Conservation (phyloP, 2,797 vertebrate genomes). For the Halcyon badia region DNA sequence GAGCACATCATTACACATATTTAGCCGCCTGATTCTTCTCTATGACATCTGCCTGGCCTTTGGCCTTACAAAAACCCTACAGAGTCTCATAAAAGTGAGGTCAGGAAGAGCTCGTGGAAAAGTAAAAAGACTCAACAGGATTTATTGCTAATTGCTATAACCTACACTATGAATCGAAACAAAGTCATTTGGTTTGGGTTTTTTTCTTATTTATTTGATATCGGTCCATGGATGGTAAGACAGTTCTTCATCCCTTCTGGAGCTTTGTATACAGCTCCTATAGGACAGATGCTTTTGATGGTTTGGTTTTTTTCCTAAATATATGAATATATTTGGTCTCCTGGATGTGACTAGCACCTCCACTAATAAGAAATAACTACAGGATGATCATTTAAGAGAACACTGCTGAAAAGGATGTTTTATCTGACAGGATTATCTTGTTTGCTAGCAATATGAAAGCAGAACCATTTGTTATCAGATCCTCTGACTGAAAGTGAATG, state of each 20-base stretch:
- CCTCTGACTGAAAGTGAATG: neutral
- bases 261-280: neutral
- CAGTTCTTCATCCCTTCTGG: neutral
- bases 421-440: neutral
- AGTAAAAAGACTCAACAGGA: neutral
- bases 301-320: neutral
- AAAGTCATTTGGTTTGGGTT: neutral
- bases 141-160: neutral
- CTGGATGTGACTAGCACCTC: neutral
- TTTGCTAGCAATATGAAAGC: neutral
- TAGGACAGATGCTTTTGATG: rapidly evolving
- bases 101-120: neutral
- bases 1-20: neutral
- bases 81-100: neutral
- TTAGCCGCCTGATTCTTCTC: neutral
- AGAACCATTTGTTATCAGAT: neutral
- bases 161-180: neutral
- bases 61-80: neutral
- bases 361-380: neutral
- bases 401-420: neutral
- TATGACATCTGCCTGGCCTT: neutral
- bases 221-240: neutral
- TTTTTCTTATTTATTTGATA: neutral
- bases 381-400: neutral
- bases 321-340: neutral